phyloP scores from a whole-genome alignment of 2,888 invertebrate species.

The Caenorhabditis sp. region DNA sequence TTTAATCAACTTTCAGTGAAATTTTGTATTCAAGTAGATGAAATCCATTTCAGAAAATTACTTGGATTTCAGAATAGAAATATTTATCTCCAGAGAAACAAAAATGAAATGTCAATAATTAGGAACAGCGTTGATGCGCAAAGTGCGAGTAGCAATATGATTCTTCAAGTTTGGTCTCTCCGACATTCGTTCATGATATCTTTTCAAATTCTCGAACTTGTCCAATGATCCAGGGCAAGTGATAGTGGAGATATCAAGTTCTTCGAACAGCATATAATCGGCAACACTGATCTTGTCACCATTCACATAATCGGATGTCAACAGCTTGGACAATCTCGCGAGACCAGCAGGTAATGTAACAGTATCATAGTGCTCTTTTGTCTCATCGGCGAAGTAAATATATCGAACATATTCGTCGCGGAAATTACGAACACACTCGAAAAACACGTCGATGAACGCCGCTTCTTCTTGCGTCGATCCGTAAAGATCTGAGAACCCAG shows the following conservation, averaged over 20 bases:
- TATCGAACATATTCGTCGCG: background rate
- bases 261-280: slow-evolving; percentile 33
- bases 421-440: background rate
- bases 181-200: slow-evolving; percentile 20
- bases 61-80: too few species aligned
- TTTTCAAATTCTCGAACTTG: slow-evolving; percentile 21
- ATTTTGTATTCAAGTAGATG: too few species aligned
- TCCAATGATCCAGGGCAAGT: slow-evolving; percentile 8
- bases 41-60: too few species aligned
- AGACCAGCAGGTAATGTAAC: background rate
- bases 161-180: slow-evolving; percentile 17
- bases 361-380: background rate
- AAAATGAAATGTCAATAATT: too few species aligned
- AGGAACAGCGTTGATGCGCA: too few species aligned
- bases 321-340: too few species aligned
- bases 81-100: too few species aligned
- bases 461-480: background rate
- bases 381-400: background rate
- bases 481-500: background rate
- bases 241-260: slow-evolving; percentile 17
- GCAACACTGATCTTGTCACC: slow-evolving; percentile 17
- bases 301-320: slow-evolving; percentile 6
- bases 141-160: too few species aligned
- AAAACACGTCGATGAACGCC: background rate
- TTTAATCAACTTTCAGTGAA: too few species aligned